phyloP scores from a whole-genome alignment of 2,113 vertebrate species.

The Catharus minimus region DNA sequence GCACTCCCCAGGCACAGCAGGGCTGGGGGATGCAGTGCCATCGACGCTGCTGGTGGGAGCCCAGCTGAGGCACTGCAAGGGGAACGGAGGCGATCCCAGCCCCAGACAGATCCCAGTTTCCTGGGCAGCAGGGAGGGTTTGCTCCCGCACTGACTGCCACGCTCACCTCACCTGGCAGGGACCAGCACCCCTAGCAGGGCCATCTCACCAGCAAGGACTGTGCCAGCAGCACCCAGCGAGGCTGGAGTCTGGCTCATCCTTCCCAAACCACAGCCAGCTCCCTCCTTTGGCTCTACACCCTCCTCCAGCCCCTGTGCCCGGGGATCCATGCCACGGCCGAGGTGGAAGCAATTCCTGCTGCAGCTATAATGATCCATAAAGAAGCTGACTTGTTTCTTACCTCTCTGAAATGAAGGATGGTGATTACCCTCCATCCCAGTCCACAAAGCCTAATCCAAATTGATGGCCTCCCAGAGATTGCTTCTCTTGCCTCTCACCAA shows the following conservation, averaged over 20 bases:
- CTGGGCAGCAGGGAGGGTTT: background rate
- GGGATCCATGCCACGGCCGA: background rate
- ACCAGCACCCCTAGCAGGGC: background rate
- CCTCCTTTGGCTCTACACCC: background rate
- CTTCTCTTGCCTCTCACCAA: background rate
- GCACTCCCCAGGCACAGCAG: accelerated
- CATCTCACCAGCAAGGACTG: background rate
- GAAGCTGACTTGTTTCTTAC: conserved; percentile 41
- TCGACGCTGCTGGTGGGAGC: accelerated
- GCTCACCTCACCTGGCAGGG: accelerated
- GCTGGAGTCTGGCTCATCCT: background rate
- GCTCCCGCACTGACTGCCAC: background rate
- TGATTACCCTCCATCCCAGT: conserved; percentile 38
- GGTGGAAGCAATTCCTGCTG: conserved; percentile 4
- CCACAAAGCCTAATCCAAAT: conserved; percentile 37
- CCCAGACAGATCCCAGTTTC: accelerated
- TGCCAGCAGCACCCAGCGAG: background rate
- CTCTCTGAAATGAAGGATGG: conserved; percentile 48
- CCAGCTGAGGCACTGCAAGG: background rate
- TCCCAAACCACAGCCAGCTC: background rate
- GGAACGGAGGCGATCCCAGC: accelerated
- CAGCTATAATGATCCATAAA: conserved; percentile 11
- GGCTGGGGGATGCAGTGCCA: accelerated
- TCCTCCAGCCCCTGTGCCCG: background rate
- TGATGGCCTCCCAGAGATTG: conserved; percentile 28